Base-by-base conservation (phyloP, 92 coral and sea anemone genomes). In the Actinostola sp. region DNA sequence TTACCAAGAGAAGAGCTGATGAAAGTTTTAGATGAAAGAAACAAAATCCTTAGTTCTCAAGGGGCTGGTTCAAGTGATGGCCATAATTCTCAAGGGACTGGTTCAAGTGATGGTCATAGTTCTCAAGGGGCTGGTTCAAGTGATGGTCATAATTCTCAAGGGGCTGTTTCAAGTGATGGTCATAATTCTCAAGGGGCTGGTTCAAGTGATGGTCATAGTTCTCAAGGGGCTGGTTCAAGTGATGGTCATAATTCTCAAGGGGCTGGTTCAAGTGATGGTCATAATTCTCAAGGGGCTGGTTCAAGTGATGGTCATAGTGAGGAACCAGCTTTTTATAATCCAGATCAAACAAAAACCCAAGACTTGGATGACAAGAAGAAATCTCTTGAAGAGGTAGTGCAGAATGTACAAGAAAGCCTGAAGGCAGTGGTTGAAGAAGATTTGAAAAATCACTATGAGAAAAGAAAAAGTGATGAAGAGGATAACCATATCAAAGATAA, bases 401-500 rank as follows among this genome's bases (percentile, higher is more conserved):
- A 56, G 28, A 55, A 39, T 55, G 77, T 71, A 21, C 66, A 71
- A 44, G 77, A 71, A 21, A 42, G 28, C 8, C 66, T 71, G 52
- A 71, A 71, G 56, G 77, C 77, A 23, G 77, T 71, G 9, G 77
- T 71, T 14, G 77, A 71, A 58, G 61, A 60, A 44, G 61, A 59
- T 33, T 36, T 78, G n/a, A 60, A 24, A 5, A 44, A 65, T 31
- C 54, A 21, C 26, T 36, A 8, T 41, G 6, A 50, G 27, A 81
- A 49, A 35, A 27, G 33, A 19, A 60, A 48, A 30, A 66, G 10
- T 66, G 60, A 46, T 24, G 43, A 11, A 14, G 43, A 61, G 19
- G 39, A 21, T 1, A 28, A 67, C 4, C 41, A 66, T n/a, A 54
- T 6, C 61, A 54, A 64, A 21, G 50, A 23, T n/a, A n/a, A n/a